Evolutionary conservation across 2,797 vertebrate genomes (phyloP).

Genomic region (Epinephelus awoara): DNA sequence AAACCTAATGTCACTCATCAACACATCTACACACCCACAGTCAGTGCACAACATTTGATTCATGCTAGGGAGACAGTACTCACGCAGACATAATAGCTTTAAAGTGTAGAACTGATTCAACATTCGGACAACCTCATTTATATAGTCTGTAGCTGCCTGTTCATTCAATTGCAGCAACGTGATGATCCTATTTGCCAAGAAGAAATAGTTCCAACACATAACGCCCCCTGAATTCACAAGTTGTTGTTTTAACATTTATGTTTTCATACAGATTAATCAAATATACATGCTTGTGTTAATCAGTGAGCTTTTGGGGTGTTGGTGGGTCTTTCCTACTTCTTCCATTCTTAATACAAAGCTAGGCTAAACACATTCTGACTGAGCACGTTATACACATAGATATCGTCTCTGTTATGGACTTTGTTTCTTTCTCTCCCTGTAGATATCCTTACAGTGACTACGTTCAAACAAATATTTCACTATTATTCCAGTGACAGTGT

Average conservation of each 20-base stretch:
- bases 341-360: background rate
- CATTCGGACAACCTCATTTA: background rate
- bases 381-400: too few species aligned
- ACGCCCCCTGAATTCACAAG: too few species aligned
- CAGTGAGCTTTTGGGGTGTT: background rate
- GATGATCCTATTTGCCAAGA: background rate
- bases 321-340: background rate
- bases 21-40: constrained; percentile 9
- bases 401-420: too few species aligned
- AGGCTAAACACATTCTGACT: too few species aligned
- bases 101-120: background rate
- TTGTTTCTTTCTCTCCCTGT: too few species aligned
- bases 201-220: background rate
- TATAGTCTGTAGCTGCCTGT: background rate
- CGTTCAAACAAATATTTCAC: too few species aligned
- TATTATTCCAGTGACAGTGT: too few species aligned
- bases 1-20: constrained; percentile 43
- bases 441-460: too few species aligned
- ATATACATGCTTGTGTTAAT: background rate
- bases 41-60: background rate
- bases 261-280: background rate
- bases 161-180: background rate
- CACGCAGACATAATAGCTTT: constrained; percentile 3
- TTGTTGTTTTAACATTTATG: background rate
- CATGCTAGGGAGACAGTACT: background rate